Evolutionary conservation across 2,797 vertebrate genomes (phyloP), one percentile per base, ranked within the genome.

Genomic region (Phyllotis vaccarum): DNA sequence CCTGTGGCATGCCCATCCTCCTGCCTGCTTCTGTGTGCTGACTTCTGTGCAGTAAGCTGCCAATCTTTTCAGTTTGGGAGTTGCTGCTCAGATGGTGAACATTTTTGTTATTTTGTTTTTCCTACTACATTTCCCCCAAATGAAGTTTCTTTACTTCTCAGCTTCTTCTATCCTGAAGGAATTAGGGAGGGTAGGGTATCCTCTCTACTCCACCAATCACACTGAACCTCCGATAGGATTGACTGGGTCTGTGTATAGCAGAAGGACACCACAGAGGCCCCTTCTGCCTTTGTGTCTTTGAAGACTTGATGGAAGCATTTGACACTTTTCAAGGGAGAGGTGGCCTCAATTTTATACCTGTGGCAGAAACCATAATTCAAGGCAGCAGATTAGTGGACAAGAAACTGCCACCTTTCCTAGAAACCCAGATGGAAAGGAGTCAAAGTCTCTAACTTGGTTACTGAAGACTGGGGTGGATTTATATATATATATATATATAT

Each of bases 291-390:
- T 40, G 54, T 74, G 56, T n/a, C 78, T 93, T 80, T 58, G 60
- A 91, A 91, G 88, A 11, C 79, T 74, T 34, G 70, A 24, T 96
- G 86, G 94, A 90, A 89, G 58, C 72, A 90, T 90, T 93, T 88
- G 64, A 94, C 56, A 93, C 52, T 66, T 93, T 60, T 49, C 49
- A 96, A 89, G 93, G 54, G 87, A 62, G 92, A 97, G 82, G 81
- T 96, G 90, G 83, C 95, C 97, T 76, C 88, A 93, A 91, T 95
- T 96, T 91, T 88, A 78, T 88, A 93, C 60, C 95, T 1, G 2
- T 78, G 86, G 94, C 81, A 95, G 89, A 93, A 94, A 64, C 40
- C 37, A 17, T 49, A 85, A 46, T 70, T 49, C 88, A 91, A 85
- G 22, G 79, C 40, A 93, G 68, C 85, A 92, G 94, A 17, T 83